Conservation (phyloP, 1,140 invertebrate genomes). For the Halictus rubicundus region DNA sequence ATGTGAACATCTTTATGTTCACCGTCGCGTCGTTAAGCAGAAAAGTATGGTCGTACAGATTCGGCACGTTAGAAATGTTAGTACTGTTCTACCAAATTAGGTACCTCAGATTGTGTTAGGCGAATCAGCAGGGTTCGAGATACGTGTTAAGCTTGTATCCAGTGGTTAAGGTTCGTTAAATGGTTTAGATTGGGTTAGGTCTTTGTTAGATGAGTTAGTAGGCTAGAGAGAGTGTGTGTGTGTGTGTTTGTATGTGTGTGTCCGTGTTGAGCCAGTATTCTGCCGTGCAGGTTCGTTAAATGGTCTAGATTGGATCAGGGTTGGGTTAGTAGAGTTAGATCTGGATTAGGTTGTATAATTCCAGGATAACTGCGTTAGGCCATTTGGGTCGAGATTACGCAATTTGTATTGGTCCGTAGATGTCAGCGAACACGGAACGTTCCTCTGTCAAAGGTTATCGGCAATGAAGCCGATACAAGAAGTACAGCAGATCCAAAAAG, state of each 20-base stretch:
- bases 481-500: too few species aligned
- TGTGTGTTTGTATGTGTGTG: background rate
- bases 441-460: background rate
- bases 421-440: background rate
- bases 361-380: slow-evolving; percentile 5
- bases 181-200: background rate
- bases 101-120: background rate
- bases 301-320: slow-evolving; percentile 5
- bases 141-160: background rate
- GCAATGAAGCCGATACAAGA: too few species aligned
- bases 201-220: slow-evolving; percentile 6
- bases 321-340: slow-evolving; percentile 6
- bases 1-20: background rate
- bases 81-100: background rate
- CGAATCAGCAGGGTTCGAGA: background rate
- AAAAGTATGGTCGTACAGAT: background rate
- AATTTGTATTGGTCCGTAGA: slow-evolving; percentile 1
- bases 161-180: slow-evolving; percentile 1
- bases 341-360: slow-evolving; percentile 6
- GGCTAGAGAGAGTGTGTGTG: background rate
- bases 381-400: slow-evolving; percentile 1
- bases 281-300: slow-evolving; percentile 1
- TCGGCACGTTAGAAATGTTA: background rate
- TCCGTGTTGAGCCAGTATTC: background rate
- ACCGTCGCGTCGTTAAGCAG: background rate